Conservation (phyloP, 2,888 invertebrate species). For the Luperina nickerlii region DNA sequence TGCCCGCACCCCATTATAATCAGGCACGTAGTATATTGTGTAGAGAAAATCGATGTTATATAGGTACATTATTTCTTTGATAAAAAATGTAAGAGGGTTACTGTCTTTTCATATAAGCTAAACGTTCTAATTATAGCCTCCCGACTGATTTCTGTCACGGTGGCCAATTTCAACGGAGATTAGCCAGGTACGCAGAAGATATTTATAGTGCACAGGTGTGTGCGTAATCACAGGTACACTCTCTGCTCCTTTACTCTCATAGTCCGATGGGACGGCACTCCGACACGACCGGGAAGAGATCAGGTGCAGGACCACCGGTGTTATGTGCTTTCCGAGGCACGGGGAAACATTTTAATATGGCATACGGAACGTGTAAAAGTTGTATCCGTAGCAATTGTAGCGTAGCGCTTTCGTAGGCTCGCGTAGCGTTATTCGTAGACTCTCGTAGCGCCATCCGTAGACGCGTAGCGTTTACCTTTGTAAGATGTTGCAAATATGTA, state of each 20-base stretch:
- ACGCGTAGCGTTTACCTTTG: background rate
- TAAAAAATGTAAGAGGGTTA: background rate
- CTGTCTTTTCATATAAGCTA: background rate
- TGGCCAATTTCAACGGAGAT: too few relatives aligned
- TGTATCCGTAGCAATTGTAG: background rate
- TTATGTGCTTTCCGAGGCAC: too few relatives aligned
- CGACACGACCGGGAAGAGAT: too few relatives aligned
- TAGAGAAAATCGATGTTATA: slow-evolving; percentile 38
- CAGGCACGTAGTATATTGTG: slow-evolving; percentile 61
- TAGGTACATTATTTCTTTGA: slow-evolving; percentile 17
- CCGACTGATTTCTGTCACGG: too few relatives aligned
- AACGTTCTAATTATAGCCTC: background rate
- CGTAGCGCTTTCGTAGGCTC: slow-evolving; percentile 11
- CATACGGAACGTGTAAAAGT: background rate
- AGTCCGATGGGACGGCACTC: too few relatives aligned
- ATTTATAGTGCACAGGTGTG: too few relatives aligned
- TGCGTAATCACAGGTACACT: too few relatives aligned
- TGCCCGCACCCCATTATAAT: slow-evolving; percentile 63
- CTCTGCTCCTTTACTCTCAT: too few relatives aligned
- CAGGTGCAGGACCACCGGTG: too few relatives aligned
- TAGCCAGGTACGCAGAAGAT: too few relatives aligned
- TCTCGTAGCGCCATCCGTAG: background rate
- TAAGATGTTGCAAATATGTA: background rate
- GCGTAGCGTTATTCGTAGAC: background rate
- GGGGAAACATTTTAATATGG: background rate